Evolutionary conservation across 2,888 invertebrate species (phyloP).

Genomic region (Xylocampa areola): DNA sequence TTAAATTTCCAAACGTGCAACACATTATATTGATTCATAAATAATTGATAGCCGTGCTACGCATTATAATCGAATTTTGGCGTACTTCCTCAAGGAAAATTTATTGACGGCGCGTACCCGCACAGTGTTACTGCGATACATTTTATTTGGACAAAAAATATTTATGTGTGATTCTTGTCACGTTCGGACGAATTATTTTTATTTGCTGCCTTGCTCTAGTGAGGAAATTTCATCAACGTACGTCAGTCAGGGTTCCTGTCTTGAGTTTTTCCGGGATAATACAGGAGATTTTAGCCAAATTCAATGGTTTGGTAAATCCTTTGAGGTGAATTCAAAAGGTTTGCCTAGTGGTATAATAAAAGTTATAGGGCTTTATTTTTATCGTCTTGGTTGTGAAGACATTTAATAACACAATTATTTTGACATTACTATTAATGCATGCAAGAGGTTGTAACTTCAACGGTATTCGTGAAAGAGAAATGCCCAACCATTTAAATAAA

Average conservation of each 20-base stretch:
- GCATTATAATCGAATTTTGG: conserved; percentile 8
- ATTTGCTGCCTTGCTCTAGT: conserved; percentile 19
- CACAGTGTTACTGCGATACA: not conserved
- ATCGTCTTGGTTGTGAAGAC: not conserved
- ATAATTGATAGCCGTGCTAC: too few species aligned
- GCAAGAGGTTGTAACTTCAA: too few species aligned
- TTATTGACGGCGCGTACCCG: not conserved
- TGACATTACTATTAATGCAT: too few species aligned
- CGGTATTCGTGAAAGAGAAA: too few species aligned
- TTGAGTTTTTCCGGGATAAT: conserved; percentile 15
- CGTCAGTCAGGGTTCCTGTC: not conserved
- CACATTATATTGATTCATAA: not conserved
- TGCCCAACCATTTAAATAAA: too few species aligned
- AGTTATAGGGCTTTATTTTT: not conserved
- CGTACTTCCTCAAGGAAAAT: conserved; percentile 1
- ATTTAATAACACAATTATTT: too few species aligned
- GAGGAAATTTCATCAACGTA: not conserved
- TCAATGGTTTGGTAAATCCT: not conserved
- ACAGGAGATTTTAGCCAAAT: not conserved
- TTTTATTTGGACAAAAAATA: conserved; percentile 1
- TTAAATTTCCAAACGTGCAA: too few species aligned
- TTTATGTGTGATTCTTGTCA: conserved; percentile 33
- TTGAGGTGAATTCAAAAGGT: not conserved
- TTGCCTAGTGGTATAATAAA: not conserved
- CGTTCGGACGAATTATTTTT: conserved; percentile 48